Conservation (phyloP, 1,140 invertebrate species). For the Platyscapa corneri region DNA sequence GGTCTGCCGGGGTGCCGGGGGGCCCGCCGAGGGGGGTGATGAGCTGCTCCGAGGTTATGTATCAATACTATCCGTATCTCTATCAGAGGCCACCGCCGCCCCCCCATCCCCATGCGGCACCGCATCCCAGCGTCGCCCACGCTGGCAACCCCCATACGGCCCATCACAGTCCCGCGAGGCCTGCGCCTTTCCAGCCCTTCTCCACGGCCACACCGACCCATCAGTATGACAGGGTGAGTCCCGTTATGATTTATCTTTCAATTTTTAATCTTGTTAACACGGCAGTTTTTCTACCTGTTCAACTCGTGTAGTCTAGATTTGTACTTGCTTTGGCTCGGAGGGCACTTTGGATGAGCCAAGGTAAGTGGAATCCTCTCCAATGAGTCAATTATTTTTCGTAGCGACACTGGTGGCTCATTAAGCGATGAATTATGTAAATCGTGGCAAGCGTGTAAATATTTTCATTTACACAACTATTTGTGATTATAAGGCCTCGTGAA, state of each 20-base stretch:
- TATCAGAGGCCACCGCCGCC: constrained; percentile 76
- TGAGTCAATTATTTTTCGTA: too few species aligned
- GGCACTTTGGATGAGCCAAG: too few species aligned
- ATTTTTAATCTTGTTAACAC: not conserved
- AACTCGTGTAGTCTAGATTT: too few species aligned
- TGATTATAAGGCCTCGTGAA: not conserved
- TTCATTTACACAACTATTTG: not conserved
- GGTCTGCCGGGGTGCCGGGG: constrained; percentile 67
- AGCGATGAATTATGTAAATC: not conserved
- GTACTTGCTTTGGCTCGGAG: too few species aligned
- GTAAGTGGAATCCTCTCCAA: too few species aligned
- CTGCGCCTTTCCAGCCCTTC: constrained; percentile 73
- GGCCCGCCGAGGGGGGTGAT: constrained; percentile 74
- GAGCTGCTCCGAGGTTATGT: constrained; percentile 79
- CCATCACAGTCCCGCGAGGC: constrained; percentile 71
- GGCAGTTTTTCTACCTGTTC: not conserved
- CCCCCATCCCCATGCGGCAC: constrained; percentile 70
- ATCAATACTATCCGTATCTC: constrained; percentile 79
- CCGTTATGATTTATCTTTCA: not conserved
- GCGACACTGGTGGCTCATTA: too few species aligned
- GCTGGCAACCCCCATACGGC: constrained; percentile 68
- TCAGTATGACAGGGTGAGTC: constrained; percentile 76
- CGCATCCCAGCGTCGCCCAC: constrained; percentile 61
- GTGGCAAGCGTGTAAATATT: not conserved
- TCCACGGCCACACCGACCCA: constrained; percentile 70